Evolutionary conservation across 2,888 invertebrate genomes (phyloP).

Genomic region (Hyposoter didymator): DNA sequence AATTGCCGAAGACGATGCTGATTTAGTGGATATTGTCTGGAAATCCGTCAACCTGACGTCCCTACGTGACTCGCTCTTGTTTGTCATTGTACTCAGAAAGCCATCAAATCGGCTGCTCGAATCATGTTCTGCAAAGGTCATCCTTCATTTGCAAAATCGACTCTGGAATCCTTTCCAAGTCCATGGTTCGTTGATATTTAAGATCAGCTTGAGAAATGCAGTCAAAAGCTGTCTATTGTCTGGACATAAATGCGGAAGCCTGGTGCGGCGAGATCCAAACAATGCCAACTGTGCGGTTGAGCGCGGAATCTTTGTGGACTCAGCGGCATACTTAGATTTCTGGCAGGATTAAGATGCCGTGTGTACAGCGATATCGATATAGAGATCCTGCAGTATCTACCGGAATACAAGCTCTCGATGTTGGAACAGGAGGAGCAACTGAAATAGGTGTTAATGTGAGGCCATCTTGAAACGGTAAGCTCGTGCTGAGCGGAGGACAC

Average conservation of each 20-base stretch:
- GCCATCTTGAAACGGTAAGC: slow-evolving; percentile 70
- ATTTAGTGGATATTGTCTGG: slow-evolving; percentile 55
- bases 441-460: slow-evolving; percentile 83
- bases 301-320: slow-evolving; percentile 5
- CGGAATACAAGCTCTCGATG: slow-evolving; percentile 21
- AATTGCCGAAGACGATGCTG: slow-evolving; percentile 66
- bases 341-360: slow-evolving; percentile 6
- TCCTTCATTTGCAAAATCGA: slow-evolving; percentile 14
- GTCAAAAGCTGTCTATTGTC: slow-evolving; percentile 47
- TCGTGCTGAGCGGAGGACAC: slow-evolving; percentile 51
- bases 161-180: not conserved
- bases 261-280: slow-evolving; percentile 29
- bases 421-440: slow-evolving; percentile 61
- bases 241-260: slow-evolving; percentile 28
- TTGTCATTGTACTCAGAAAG: slow-evolving; percentile 42
- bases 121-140: slow-evolving; percentile 3
- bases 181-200: slow-evolving; percentile 30
- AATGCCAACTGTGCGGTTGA: slow-evolving; percentile 38
- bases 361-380: slow-evolving; percentile 4
- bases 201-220: slow-evolving; percentile 27
- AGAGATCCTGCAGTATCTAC: slow-evolving; percentile 1
- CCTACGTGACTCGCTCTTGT: slow-evolving; percentile 38
- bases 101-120: slow-evolving; percentile 17
- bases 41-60: slow-evolving; percentile 45
- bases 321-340: slow-evolving; percentile 12